These are phyloP conservation scores for Myotis daubentonii DNA, from an alignment of 2,797 vertebrate species.

Conservation along the genomic window DNA sequence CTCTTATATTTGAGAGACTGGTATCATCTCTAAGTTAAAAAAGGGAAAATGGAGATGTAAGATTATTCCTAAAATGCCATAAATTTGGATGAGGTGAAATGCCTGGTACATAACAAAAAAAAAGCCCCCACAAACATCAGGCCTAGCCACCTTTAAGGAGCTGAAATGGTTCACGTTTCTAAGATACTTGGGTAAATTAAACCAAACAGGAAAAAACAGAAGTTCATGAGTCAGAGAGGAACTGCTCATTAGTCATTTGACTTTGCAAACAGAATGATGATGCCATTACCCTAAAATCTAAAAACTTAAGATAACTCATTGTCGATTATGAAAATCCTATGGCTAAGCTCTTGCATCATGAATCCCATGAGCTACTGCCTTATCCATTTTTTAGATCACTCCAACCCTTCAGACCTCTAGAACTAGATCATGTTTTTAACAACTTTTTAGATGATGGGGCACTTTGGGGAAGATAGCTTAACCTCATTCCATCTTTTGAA, in stretches of 20 bases:
- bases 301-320: background rate
- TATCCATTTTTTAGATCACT: background rate
- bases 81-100: conserved; percentile 57
- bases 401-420: background rate
- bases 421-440: background rate
- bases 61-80: conserved; percentile 25
- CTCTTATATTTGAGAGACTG: background rate
- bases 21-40: background rate
- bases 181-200: conserved; percentile 40
- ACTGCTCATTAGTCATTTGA: conserved; percentile 42
- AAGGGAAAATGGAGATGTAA: background rate
- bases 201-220: conserved; percentile 75
- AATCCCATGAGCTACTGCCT: background rate
- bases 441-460: background rate
- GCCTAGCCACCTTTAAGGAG: conserved; percentile 28
- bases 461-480: background rate
- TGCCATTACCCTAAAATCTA: conserved; percentile 8
- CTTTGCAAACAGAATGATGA: conserved; percentile 1
- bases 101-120: conserved; percentile 9
- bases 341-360: background rate
- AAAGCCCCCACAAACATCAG: background rate
- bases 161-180: conserved; percentile 69
- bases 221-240: conserved; percentile 70
- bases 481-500: background rate
- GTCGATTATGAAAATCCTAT: background rate